Percentiles rank a stretch among this genome's conserved stretches.
These are phyloP conservation scores for Imbricaverruca yamaguchii DNA, from an alignment of 2,888 invertebrate genomes.

Conservation along the genomic window DNA sequence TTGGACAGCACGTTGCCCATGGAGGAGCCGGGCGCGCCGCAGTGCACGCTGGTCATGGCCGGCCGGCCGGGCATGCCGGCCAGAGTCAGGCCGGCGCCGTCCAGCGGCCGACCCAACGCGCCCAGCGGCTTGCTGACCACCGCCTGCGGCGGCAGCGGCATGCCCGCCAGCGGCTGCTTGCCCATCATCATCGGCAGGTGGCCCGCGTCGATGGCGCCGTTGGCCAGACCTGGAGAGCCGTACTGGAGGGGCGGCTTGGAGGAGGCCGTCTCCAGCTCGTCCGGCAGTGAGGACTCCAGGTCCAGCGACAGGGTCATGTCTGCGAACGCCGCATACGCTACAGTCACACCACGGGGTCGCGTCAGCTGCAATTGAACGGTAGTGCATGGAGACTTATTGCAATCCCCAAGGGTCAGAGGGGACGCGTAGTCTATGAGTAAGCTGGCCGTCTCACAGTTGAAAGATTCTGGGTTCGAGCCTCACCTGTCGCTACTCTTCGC, in stretches of 20 bases:
- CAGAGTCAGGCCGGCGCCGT: background rate
- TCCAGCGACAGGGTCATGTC: constrained; percentile 18
- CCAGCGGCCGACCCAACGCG: background rate
- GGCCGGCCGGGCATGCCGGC: background rate
- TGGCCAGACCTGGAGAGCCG: background rate
- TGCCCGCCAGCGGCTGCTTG: constrained; percentile 7
- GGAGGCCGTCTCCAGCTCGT: constrained; percentile 13
- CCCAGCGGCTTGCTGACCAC: background rate
- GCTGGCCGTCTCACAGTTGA: too few species aligned
- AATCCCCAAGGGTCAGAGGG: background rate
- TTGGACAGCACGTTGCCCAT: background rate
- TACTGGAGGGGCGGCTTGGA: background rate
- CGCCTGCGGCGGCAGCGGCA: background rate
- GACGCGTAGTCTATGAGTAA: too few species aligned
- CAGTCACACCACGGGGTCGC: background rate
- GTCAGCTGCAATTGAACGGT: too few species aligned
- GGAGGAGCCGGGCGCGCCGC: background rate
- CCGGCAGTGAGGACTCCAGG: constrained; percentile 19
- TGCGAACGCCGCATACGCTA: background rate
- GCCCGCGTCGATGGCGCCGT: background rate
- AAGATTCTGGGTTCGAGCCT: too few species aligned
- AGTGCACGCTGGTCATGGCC: background rate
- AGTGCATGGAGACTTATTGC: background rate
- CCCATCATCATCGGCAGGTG: constrained; percentile 7
- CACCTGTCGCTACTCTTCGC: too few species aligned